A percentile compares a stretch with the other conserved stretches of the same genome.
Evolutionary conservation across 2,113 vertebrate species (phyloP).

Genomic region (Ardeotis arabs): DNA sequence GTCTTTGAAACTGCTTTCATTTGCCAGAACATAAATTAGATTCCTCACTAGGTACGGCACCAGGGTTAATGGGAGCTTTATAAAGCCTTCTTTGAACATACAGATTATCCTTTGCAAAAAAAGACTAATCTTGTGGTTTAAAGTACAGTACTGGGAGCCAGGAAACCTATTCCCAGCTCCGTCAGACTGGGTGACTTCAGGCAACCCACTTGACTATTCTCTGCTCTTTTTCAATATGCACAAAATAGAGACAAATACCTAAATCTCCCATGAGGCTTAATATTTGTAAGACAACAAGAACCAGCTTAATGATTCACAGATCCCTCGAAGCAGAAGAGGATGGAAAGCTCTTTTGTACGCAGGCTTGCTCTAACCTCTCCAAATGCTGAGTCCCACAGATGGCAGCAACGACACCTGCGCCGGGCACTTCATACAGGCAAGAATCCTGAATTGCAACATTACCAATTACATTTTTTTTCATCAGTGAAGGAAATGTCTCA

Average conservation of each 20-base stretch:
- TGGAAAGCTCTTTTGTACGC: neutral
- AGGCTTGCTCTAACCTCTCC: neutral
- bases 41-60: constrained; percentile 49
- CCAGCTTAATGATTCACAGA: neutral
- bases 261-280: neutral
- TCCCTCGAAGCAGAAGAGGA: neutral
- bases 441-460: neutral
- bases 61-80: constrained; percentile 48
- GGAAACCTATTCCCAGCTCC: constrained; percentile 30
- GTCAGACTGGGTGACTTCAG: constrained; percentile 22
- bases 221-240: neutral
- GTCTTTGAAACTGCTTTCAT: constrained; percentile 45
- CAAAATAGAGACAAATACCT: constrained; percentile 9
- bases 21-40: constrained; percentile 68
- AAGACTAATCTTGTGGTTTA: constrained; percentile 52
- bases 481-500: neutral
- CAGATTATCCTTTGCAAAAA: constrained; percentile 58
- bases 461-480: neutral
- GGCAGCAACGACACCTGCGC: neutral
- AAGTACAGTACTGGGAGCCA: constrained; percentile 39
- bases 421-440: neutral
- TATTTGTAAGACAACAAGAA: neutral
- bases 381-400: neutral
- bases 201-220: neutral
- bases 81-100: constrained; percentile 57